phyloP scores from a whole-genome alignment of 2,113 vertebrate species.

The Tachycineta bicolor region DNA sequence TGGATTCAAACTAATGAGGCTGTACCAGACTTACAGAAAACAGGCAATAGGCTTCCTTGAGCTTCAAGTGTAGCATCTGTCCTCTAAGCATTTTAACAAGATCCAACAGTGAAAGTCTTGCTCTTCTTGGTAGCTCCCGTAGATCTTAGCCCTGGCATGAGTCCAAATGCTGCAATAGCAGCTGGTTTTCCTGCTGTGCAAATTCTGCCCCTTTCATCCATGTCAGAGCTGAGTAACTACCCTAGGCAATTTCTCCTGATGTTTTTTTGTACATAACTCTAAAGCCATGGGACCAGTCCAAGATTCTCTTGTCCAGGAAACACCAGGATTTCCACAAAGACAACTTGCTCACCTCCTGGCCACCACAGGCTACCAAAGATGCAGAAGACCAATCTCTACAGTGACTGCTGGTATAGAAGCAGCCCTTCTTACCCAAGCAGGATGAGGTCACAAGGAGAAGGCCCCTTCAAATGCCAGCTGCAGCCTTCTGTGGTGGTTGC shows the following conservation, averaged over 20 bases:
- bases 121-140: background rate
- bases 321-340: background rate
- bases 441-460: background rate
- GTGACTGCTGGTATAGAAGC: background rate
- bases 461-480: background rate
- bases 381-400: background rate
- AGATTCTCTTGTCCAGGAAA: background rate
- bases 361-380: background rate
- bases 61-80: background rate
- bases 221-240: background rate
- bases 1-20: background rate
- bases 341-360: background rate
- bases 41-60: background rate
- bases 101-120: background rate
- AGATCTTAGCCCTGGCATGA: background rate
- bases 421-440: background rate
- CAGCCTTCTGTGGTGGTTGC: background rate
- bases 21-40: background rate
- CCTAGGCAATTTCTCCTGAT: background rate
- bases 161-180: background rate
- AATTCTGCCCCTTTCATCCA: background rate
- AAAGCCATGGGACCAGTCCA: background rate
- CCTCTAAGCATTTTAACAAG: background rate
- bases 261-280: background rate
- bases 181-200: background rate